Percentiles rank a stretch among this genome's conserved stretches.
Conservation (phyloP, 2,888 invertebrate species). For the Amaurobius ferox region DNA sequence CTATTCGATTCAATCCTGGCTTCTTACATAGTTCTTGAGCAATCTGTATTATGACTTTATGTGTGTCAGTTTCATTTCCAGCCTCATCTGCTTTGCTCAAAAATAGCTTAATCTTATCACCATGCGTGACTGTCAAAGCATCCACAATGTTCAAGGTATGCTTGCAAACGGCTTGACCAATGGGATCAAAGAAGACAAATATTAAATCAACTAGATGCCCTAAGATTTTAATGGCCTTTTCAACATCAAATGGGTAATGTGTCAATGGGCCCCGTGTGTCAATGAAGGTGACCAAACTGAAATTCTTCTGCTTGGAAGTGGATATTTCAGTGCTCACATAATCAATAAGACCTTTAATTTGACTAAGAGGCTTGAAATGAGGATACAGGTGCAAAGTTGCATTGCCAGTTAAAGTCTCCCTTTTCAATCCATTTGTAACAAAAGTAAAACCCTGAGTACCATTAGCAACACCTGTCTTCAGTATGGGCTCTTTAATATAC, state of each 20-base stretch:
- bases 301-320: conserved; percentile 81
- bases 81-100: conserved; percentile 82
- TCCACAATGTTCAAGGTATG: conserved; percentile 81
- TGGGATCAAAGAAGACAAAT: conserved; percentile 82
- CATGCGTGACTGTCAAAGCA: conserved; percentile 79
- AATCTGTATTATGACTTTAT: conserved; percentile 75
- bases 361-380: conserved; percentile 80
- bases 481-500: conserved; percentile 81
- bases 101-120: conserved; percentile 80
- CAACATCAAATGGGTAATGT: conserved; percentile 82
- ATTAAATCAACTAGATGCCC: conserved; percentile 80
- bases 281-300: conserved; percentile 81
- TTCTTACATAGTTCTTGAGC: conserved; percentile 81
- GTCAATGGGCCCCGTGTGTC: conserved; percentile 82
- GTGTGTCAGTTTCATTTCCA: conserved; percentile 81
- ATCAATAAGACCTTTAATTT: conserved; percentile 80
- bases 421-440: conserved; percentile 81
- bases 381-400: conserved; percentile 81
- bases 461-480: conserved; percentile 81
- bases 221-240: conserved; percentile 79
- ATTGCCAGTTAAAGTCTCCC: conserved; percentile 81
- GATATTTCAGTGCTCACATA: conserved; percentile 81
- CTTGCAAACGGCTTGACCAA: conserved; percentile 81
- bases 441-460: conserved; percentile 82
- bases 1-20: conserved; percentile 80